Evolutionary conservation across 2,888 invertebrate species (phyloP).

Genomic region (Nasonia oneida): DNA sequence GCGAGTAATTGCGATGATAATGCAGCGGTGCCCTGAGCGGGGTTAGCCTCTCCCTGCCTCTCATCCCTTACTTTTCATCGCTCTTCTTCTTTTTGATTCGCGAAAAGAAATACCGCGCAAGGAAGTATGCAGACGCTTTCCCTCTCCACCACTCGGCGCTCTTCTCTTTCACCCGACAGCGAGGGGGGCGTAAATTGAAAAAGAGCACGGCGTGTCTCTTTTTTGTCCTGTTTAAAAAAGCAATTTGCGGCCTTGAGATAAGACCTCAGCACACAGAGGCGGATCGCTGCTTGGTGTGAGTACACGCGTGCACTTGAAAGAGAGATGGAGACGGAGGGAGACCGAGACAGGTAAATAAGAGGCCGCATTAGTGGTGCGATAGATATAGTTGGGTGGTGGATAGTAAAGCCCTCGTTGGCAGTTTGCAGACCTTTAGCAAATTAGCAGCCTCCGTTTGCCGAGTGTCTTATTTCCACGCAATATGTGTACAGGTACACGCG

Average conservation of each 20-base stretch:
- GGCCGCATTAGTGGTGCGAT: slow-evolving; percentile 69
- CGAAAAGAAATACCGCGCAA: neutral
- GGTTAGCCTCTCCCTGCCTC: neutral
- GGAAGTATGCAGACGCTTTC: neutral
- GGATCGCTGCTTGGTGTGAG: neutral
- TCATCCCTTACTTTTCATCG: neutral
- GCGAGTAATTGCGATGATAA: slow-evolving; percentile 58
- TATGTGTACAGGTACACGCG: neutral
- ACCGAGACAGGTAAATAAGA: slow-evolving; percentile 45
- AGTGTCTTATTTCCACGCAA: slow-evolving; percentile 22
- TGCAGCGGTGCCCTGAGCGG: slow-evolving; percentile 51
- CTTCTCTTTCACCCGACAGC: slow-evolving; percentile 5
- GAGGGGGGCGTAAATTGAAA: slow-evolving; percentile 76
- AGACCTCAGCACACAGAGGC: slow-evolving; percentile 73
- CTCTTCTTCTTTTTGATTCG: neutral
- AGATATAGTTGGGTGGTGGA: slow-evolving; percentile 75
- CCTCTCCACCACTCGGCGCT: neutral
- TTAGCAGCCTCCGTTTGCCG: slow-evolving; percentile 29
- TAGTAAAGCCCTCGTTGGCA: slow-evolving; percentile 70
- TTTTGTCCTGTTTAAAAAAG: slow-evolving; percentile 78
- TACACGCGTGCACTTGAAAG: neutral
- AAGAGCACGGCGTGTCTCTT: slow-evolving; percentile 74
- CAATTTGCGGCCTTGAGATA: slow-evolving; percentile 78
- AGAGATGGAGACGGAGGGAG: neutral
- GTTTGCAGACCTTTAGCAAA: slow-evolving; percentile 64